Percentiles rank a stretch among this genome's conserved stretches.
Evolutionary conservation across 1,140 invertebrate species (phyloP).

Genomic region (Cecropterus lyciades): DNA sequence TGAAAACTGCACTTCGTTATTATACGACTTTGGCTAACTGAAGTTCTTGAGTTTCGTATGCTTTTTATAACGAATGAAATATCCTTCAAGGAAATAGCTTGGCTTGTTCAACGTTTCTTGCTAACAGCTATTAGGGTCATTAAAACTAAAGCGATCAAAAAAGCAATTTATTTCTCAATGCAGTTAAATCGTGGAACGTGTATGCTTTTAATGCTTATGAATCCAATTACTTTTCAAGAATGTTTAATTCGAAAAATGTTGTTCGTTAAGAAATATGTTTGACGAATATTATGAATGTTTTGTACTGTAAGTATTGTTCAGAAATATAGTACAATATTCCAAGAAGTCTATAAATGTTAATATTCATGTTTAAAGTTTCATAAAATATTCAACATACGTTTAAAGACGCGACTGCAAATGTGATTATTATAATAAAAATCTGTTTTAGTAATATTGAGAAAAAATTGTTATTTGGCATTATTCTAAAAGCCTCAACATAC

Average conservation of each 20-base stretch:
- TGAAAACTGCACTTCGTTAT: conserved; percentile 2
- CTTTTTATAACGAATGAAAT: conserved; percentile 27
- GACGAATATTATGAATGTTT: too few species aligned
- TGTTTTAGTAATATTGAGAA: too few species aligned
- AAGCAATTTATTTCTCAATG: conserved; percentile 31
- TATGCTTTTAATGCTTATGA: conserved; percentile 21
- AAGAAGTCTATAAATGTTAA: too few species aligned
- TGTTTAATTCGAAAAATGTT: conserved; percentile 26
- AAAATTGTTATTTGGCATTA: too few species aligned
- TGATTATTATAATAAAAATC: too few species aligned
- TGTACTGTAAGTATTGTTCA: too few species aligned
- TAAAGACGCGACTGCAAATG: too few species aligned
- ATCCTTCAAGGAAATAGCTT: conserved; percentile 30
- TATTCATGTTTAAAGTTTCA: too few species aligned
- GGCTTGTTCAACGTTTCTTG: conserved; percentile 28
- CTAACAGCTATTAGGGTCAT: conserved; percentile 33
- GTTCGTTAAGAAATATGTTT: not conserved
- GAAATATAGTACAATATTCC: too few species aligned
- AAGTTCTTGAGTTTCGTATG: conserved; percentile 4
- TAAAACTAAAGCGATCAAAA: conserved; percentile 36
- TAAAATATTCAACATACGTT: too few species aligned
- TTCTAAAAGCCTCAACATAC: too few species aligned
- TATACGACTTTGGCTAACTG: conserved; percentile 2
- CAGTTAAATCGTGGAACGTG: conserved; percentile 20
- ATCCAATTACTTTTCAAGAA: conserved; percentile 7